These are phyloP conservation scores for Catostylus mosaicus DNA, from an alignment of 30 jellyfish, hydroid and myxozoan species.

Conservation along the genomic window DNA sequence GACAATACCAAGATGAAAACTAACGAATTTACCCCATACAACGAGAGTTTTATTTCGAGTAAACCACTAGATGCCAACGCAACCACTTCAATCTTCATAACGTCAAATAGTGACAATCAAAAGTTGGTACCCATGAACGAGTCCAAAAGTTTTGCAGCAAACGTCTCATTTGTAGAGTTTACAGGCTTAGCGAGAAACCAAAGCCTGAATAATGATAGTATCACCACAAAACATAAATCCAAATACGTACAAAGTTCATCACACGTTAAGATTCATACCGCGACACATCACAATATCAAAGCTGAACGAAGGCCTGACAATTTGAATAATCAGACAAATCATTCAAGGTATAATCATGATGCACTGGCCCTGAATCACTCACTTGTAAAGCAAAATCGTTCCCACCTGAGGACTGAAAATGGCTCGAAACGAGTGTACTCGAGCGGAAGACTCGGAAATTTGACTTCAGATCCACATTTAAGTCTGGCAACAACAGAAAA, in stretches of 20 bases:
- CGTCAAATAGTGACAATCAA: not conserved
- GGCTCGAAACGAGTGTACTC: constrained; percentile 55
- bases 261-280: not conserved
- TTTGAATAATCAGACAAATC: not conserved
- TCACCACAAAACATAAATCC: not conserved
- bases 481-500: constrained; percentile 5
- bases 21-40: not conserved
- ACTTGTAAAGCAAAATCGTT: constrained; percentile 6
- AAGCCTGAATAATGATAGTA: not conserved
- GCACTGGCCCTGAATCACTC: not conserved
- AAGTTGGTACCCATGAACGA: not conserved
- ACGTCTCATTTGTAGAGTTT: not conserved
- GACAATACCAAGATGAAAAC: not conserved
- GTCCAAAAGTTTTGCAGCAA: not conserved
- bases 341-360: not conserved
- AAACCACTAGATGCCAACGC: not conserved
- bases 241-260: not conserved
- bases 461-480: not conserved
- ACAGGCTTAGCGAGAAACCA: not conserved
- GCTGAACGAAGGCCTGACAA: not conserved
- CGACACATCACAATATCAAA: not conserved
- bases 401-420: constrained; percentile 14
- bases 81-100: not conserved
- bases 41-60: not conserved
- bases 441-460: not conserved